Conservation (phyloP, 2,113 vertebrate species). For the Ptilonorhynchus violaceus region DNA sequence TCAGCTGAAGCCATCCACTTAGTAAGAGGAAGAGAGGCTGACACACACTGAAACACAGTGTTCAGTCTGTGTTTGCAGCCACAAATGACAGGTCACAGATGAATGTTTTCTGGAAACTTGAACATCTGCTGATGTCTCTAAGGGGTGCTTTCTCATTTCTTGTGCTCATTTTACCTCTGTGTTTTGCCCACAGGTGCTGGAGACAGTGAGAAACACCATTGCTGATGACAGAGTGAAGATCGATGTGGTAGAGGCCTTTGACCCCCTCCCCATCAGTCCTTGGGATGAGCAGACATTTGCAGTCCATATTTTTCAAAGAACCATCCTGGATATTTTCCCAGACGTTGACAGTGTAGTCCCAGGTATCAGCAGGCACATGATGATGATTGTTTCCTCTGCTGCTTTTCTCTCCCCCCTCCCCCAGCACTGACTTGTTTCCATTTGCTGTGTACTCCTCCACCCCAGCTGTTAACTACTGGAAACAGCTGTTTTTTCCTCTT, state of each 20-base stretch:
- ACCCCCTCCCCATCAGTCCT: slow-evolving; percentile 86
- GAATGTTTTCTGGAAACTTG: background rate
- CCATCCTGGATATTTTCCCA: slow-evolving; percentile 85
- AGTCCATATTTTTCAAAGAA: slow-evolving; percentile 86
- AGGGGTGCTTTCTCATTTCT: background rate
- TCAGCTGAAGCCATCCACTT: background rate
- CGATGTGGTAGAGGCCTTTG: slow-evolving; percentile 77
- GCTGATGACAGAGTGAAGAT: slow-evolving; percentile 85
- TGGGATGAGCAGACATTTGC: slow-evolving; percentile 81
- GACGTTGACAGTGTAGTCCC: slow-evolving; percentile 79
- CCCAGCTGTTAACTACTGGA: slow-evolving; percentile 69
- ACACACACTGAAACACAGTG: too few relatives aligned
- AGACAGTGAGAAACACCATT: slow-evolving; percentile 74
- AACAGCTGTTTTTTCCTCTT: slow-evolving; percentile 67
- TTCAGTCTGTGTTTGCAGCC: background rate
- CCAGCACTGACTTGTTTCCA: background rate
- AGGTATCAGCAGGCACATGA: slow-evolving; percentile 74
- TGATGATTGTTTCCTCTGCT: slow-evolving; percentile 49
- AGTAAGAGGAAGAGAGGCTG: background rate
- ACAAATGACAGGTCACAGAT: background rate
- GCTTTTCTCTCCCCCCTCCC: background rate
- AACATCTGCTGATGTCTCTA: background rate
- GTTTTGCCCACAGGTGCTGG: slow-evolving; percentile 76
- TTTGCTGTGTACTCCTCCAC: background rate
- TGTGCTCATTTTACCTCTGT: background rate